Conservation (phyloP, 2,888 invertebrate species). For the Eupelmus urozonus region DNA sequence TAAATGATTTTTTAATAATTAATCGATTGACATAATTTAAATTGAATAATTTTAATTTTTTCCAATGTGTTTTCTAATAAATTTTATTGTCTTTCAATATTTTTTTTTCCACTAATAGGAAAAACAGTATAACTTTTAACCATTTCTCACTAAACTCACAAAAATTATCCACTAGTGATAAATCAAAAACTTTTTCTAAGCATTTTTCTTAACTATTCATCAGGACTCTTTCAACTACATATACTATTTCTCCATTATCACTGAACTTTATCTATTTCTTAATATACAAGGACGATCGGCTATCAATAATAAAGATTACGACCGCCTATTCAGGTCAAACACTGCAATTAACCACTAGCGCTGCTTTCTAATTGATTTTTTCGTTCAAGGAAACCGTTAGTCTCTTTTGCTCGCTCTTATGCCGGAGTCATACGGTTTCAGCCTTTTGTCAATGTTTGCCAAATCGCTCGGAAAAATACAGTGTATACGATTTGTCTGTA, state of each 20-base stretch:
- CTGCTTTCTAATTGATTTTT: slow-evolving; percentile 3
- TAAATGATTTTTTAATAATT: too few species aligned
- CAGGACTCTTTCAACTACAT: slow-evolving; percentile 23
- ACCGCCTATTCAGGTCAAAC: neutral
- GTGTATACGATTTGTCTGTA: slow-evolving; percentile 36
- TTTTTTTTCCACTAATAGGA: neutral
- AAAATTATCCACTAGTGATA: slow-evolving; percentile 21
- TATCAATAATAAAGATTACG: neutral
- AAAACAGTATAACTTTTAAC: slow-evolving; percentile 19
- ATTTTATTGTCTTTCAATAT: slow-evolving; percentile 10
- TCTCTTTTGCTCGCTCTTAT: slow-evolving; percentile 7
- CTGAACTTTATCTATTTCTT: slow-evolving; percentile 30
- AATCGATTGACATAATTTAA: too few species aligned
- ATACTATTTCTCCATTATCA: slow-evolving; percentile 55
- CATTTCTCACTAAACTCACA: slow-evolving; percentile 25
- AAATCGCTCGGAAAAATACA: slow-evolving; percentile 26
- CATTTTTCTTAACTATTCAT: slow-evolving; percentile 22
- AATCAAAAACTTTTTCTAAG: slow-evolving; percentile 48
- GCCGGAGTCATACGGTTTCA: neutral
- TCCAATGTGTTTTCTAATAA: slow-evolving; percentile 2
- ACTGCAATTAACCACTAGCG: neutral
- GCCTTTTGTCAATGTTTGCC: slow-evolving; percentile 16
- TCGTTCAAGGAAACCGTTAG: neutral
- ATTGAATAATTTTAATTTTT: too few species aligned
- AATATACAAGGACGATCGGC: slow-evolving; percentile 12